A percentile compares a stretch with the other conserved stretches of the same genome.
Conservation (phyloP, 2,888 invertebrate species). For the Rosalia funebris region DNA sequence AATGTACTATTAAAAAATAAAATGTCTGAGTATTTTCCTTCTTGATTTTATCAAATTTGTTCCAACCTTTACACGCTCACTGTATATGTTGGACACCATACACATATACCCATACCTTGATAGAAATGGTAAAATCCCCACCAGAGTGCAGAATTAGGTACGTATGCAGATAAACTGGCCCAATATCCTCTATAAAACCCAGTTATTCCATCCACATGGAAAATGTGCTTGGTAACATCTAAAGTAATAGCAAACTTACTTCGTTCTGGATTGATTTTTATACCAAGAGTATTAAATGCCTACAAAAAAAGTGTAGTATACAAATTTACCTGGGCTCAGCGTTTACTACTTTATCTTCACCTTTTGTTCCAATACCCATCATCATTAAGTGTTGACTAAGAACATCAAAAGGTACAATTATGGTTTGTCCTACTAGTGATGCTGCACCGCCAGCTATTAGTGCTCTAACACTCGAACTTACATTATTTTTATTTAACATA, state of each 20-base stretch:
- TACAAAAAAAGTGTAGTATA: conserved; percentile 42
- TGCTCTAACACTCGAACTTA: conserved; percentile 77
- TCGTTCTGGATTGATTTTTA: conserved; percentile 71
- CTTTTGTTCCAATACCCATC: conserved; percentile 69
- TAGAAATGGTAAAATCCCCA: conserved; percentile 95
- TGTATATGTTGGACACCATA: no score
- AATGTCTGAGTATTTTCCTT: no score
- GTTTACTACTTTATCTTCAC: conserved; percentile 50
- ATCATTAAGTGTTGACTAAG: conserved; percentile 98
- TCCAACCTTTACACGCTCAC: no score
- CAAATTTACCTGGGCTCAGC: not conserved
- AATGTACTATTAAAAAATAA: no score
- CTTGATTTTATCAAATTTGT: no score
- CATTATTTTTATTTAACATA: conserved; percentile 74
- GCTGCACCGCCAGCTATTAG: conserved; percentile 91
- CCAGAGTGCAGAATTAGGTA: conserved; percentile 97
- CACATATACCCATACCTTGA: conserved; percentile 90
- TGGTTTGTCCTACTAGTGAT: conserved; percentile 92
- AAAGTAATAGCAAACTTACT: conserved; percentile 75
- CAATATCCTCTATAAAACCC: conserved; percentile 96
- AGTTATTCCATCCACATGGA: conserved; percentile 80
- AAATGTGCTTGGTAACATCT: conserved; percentile 82
- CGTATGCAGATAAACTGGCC: conserved; percentile 91
- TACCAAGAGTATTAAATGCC: conserved; percentile 78
- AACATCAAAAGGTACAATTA: conserved; percentile 96